Conservation (phyloP, 2,888 invertebrate species). For the Drosophila sordidula region DNA sequence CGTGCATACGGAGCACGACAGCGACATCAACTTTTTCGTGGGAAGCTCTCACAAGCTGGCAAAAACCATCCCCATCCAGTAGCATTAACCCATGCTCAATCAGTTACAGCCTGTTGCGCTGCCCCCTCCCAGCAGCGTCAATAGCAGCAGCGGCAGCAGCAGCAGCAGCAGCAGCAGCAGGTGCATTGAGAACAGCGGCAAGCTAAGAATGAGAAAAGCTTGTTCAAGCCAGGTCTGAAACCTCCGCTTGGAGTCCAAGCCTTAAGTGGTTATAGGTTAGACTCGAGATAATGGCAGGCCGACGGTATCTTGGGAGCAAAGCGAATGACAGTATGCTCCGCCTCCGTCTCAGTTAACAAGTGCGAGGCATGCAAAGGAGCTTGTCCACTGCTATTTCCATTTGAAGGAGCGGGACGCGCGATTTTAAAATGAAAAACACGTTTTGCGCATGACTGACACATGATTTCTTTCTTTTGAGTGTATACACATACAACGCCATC, state of each 20-base stretch:
- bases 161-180: conserved; percentile 21
- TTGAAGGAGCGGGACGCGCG: conserved; percentile 68
- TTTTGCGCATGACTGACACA: conserved; percentile 82
- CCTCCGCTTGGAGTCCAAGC: conserved; percentile 15
- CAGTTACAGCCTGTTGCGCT: conserved; percentile 64
- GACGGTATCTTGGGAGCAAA: conserved; percentile 44
- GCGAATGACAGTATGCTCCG: conserved; percentile 77
- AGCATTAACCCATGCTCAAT: conserved; percentile 40
- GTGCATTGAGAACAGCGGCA: conserved; percentile 36
- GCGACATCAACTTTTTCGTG: conserved; percentile 31
- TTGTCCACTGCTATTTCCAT: conserved; percentile 36
- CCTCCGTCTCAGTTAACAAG: conserved; percentile 79
- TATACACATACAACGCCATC: conserved; percentile 30
- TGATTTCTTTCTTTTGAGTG: conserved; percentile 64
- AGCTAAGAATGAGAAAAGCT: conserved; percentile 26
- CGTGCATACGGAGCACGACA: conserved; percentile 49
- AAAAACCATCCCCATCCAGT: conserved; percentile 67
- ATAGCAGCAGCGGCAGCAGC: conserved; percentile 24
- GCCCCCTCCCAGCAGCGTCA: conserved; percentile 5
- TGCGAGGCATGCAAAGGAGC: conserved; percentile 74
- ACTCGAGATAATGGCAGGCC: conserved; percentile 50
- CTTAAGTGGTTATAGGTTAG: conserved; percentile 29
- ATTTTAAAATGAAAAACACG: conserved; percentile 78
- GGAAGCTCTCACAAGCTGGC: conserved; percentile 48
- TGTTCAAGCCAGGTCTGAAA: conserved; percentile 30